These are phyloP conservation scores for Lycopodina hypogea DNA, from an alignment of 37 sponge, comb jelly and placozoan species.

Conservation along the genomic window DNA sequence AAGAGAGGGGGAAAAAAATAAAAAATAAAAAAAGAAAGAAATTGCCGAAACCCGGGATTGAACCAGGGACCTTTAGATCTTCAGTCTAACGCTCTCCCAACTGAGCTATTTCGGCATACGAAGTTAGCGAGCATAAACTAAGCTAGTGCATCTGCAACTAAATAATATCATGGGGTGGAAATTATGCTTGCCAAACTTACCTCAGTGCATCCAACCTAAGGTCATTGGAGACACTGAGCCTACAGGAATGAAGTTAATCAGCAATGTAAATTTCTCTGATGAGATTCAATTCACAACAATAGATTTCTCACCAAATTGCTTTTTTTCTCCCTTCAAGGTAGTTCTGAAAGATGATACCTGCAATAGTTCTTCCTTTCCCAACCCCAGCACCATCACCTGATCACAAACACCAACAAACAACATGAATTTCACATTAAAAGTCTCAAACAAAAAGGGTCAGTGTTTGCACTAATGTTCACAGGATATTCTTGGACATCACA, in stretches of 20 bases:
- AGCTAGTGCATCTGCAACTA: conserved; percentile 1
- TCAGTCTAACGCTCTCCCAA: conserved; percentile 97
- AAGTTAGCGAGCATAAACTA: background rate
- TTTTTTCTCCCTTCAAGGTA: conserved; percentile 92
- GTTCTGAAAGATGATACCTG: conserved; percentile 94
- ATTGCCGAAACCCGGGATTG: conserved; percentile 96
- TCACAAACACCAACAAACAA: conserved; percentile 11
- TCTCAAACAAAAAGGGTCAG: background rate
- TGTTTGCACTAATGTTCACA: too few relatives aligned
- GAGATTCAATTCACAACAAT: background rate
- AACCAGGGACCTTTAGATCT: conserved; percentile 95
- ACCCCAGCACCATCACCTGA: conserved; percentile 97
- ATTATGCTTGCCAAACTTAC: conserved; percentile 24
- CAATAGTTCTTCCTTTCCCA: conserved; percentile 90
- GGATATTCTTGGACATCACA: too few relatives aligned
- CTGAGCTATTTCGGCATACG: conserved; percentile 91
- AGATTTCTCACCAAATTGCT: conserved; percentile 67
- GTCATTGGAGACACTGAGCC: conserved; percentile 93
- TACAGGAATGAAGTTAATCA: conserved; percentile 5
- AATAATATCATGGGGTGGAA: too few relatives aligned
- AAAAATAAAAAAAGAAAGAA: conserved; percentile 28
- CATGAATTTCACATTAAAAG: background rate
- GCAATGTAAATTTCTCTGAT: background rate
- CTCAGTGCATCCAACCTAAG: conserved; percentile 87
- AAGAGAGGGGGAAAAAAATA: background rate